Conservation (phyloP, 1,140 invertebrate genomes). For the Bombyx mori region DNA sequence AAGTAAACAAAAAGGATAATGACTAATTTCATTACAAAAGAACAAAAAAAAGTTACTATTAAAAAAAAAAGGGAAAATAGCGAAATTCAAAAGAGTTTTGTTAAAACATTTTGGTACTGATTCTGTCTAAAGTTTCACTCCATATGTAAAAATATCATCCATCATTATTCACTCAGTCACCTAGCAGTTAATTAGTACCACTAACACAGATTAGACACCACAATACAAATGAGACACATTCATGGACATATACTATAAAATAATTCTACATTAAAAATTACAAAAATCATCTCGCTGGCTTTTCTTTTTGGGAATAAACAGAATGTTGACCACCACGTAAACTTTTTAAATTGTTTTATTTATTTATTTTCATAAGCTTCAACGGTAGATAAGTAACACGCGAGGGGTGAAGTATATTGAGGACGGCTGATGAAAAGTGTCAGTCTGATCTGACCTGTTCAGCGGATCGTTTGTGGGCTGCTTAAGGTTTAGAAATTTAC, state of each 20-base stretch:
- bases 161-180: conserved; percentile 56
- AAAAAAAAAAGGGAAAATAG: not conserved
- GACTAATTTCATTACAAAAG: too few species aligned
- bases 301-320: too few species aligned
- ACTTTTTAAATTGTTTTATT: too few species aligned
- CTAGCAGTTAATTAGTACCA: conserved; percentile 59
- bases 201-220: conserved; percentile 69
- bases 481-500: not conserved
- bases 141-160: conserved; percentile 63
- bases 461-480: too few species aligned
- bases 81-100: conserved; percentile 12
- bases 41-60: too few species aligned
- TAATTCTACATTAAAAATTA: conserved; percentile 51
- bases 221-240: conserved; percentile 68
- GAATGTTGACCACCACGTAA: too few species aligned
- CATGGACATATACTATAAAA: conserved; percentile 63
- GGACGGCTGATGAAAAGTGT: not conserved
- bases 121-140: conserved; percentile 20
- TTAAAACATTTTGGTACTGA: not conserved
- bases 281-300: conserved; percentile 16
- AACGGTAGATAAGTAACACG: conserved; percentile 2
- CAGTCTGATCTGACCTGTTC: too few species aligned
- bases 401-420: not conserved
- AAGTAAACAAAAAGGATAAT: too few species aligned
- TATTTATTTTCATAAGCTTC: too few species aligned